These are phyloP conservation scores for Sussaba pulchella DNA, from an alignment of 2,888 invertebrate genomes.

Conservation along the genomic window DNA sequence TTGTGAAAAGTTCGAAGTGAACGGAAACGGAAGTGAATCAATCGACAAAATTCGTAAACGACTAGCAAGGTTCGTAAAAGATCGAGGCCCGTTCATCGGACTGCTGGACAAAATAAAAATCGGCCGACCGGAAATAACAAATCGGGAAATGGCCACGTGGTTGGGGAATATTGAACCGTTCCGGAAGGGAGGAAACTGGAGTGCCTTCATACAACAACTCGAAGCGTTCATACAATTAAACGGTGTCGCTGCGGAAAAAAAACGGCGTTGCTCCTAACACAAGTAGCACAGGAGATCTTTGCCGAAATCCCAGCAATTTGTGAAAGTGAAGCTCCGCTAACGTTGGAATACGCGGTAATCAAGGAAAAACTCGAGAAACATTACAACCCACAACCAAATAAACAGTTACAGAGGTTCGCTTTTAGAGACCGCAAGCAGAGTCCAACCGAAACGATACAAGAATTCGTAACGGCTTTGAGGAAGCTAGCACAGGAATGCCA, in stretches of 20 bases:
- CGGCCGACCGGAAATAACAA: not conserved
- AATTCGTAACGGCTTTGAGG: slow-evolving; percentile 12
- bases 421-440: slow-evolving; percentile 42
- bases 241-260: slow-evolving; percentile 13
- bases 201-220: slow-evolving; percentile 25
- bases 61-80: slow-evolving; percentile 21
- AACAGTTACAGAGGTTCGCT: slow-evolving; percentile 37
- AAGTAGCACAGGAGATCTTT: slow-evolving; percentile 34
- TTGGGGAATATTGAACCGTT: slow-evolving; percentile 39
- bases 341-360: not conserved
- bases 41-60: slow-evolving; percentile 8
- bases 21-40: not conserved
- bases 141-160: slow-evolving; percentile 22
- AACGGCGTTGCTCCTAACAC: slow-evolving; percentile 26
- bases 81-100: slow-evolving; percentile 11
- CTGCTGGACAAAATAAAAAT: slow-evolving; percentile 11
- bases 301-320: slow-evolving; percentile 34
- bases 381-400: slow-evolving; percentile 28
- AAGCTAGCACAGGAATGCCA: slow-evolving; percentile 34
- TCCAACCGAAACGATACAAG: not conserved
- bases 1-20: slow-evolving; percentile 24
- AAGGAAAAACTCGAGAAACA: slow-evolving; percentile 19
- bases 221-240: slow-evolving; percentile 34
- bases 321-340: slow-evolving; percentile 19
- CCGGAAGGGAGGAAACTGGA: slow-evolving; percentile 36